Percentiles rank a stretch among this genome's conserved stretches.
phyloP scores from a whole-genome alignment of 2,797 vertebrate species.

The Eptatretus atami region DNA sequence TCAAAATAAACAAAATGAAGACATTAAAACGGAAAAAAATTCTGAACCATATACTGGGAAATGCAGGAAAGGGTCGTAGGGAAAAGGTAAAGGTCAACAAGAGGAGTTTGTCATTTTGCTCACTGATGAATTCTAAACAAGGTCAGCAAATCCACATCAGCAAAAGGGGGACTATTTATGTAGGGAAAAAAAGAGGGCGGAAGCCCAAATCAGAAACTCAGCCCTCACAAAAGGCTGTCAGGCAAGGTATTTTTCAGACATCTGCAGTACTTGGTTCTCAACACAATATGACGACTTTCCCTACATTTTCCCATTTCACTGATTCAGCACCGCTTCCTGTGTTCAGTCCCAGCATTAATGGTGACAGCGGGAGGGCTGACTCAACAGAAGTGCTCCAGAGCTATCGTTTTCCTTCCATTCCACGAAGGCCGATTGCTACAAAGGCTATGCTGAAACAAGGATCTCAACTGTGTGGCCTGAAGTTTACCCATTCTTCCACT shows the following conservation, averaged over 20 bases:
- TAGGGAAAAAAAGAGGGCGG: not conserved
- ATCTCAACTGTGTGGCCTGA: conserved; percentile 1
- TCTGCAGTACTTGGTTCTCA: not conserved
- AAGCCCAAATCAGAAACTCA: not conserved
- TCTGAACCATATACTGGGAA: not conserved
- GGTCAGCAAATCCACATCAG: conserved; percentile 3
- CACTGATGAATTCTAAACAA: not conserved
- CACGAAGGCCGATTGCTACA: not conserved
- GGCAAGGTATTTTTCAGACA: not conserved
- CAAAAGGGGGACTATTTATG: conserved; percentile 3
- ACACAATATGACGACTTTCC: not conserved
- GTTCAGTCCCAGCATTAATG: not conserved
- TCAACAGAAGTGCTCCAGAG: not conserved
- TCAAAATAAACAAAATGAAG: conserved; percentile 2
- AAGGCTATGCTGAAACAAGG: conserved; percentile 3
- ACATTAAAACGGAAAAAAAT: conserved; percentile 4
- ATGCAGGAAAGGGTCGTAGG: not conserved
- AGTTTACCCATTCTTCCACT: not conserved
- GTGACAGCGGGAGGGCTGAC: not conserved
- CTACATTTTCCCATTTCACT: not conserved
- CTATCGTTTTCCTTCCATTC: not conserved
- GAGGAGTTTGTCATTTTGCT: not conserved
- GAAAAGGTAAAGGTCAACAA: conserved; percentile 2
- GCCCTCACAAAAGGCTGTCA: not conserved
- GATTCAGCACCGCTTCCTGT: not conserved